Base-by-base conservation (phyloP, 2,113 vertebrate species). In the Melanotaenia duboulayi region DNA sequence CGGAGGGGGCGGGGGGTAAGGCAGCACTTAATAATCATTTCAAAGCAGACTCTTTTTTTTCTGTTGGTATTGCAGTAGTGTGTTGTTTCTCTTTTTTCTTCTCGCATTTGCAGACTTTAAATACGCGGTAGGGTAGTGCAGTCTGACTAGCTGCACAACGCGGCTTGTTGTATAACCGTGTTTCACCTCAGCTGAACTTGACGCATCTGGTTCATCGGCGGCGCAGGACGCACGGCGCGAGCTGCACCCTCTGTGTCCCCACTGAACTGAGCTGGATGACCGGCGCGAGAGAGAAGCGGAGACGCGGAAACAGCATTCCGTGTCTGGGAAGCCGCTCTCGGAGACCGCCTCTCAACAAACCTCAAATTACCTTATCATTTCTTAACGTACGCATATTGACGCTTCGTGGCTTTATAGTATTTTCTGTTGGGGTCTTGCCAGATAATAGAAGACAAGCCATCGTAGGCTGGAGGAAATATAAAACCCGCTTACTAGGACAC, bases 181-280 rank as follows among this genome's bases (percentile, higher is more conserved):
- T 72, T 89, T 94, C 93, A 94, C 93, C 93, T 94, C 83, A 92
- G 85, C 85, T 94, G 94, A 94, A 94, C 94, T 87, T 79, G 86
- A 72, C 81, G 81, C 89, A 91, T 91, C 87, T 89, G 86, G 88
- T 87, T 85, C 69, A 76, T 64, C 83, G 81, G 86, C 89, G 71
- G 70, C 71, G 77, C 32, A 35, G 32, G 32, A 35, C 32, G 32
- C 32, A 35, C 89, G 74, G 70, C 71, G 74, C 71, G 78, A 89
- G 73, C 85, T 77, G 87, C 83, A 49, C 76, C 82, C 64, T 60
- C 74, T 8, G 65, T 76, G 86, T 84, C 81, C 89, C 83, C 86
- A 32, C 14, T 90, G 89, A 89, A 88, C 89, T 79, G 68, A 76
- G 76, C 75, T 44, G 68, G 71, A 64, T 59, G 54, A 56, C 68